Evolutionary conservation across 2,113 vertebrate species (phyloP).

Genomic region (Myxocyprinus asiaticus): DNA sequence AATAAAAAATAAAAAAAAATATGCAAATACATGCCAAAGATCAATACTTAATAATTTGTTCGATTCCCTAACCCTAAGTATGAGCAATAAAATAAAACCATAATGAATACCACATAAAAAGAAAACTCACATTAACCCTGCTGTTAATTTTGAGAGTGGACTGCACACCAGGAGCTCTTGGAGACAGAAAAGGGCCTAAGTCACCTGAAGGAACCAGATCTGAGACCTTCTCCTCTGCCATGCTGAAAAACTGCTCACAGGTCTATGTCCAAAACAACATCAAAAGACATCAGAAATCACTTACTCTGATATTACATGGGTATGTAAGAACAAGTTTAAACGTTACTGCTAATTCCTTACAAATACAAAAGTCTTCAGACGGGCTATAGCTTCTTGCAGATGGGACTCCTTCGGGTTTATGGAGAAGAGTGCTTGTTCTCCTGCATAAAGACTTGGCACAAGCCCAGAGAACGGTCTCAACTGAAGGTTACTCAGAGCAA

Average conservation of each 20-base stretch:
- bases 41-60: too few relatives aligned
- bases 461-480: slow-evolving; percentile 74
- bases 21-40: too few relatives aligned
- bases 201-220: slow-evolving; percentile 62
- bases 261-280: slow-evolving; percentile 60
- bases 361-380: slow-evolving; percentile 77
- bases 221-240: slow-evolving; percentile 79
- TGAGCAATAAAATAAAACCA: neutral
- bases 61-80: too few relatives aligned
- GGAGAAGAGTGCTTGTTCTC: slow-evolving; percentile 84
- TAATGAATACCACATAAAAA: neutral
- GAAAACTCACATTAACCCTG: slow-evolving; percentile 56
- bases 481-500: slow-evolving; percentile 89
- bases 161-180: slow-evolving; percentile 54
- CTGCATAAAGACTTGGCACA: slow-evolving; percentile 82
- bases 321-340: neutral
- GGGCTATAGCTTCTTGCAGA: slow-evolving; percentile 76
- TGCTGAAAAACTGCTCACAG: slow-evolving; percentile 73
- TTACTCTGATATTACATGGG: too few relatives aligned
- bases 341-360: slow-evolving; percentile 61
- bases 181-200: slow-evolving; percentile 55
- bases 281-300: neutral
- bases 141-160: slow-evolving; percentile 39
- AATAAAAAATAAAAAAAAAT: too few relatives aligned
- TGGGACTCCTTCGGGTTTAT: slow-evolving; percentile 84